phyloP scores from a whole-genome alignment of 1,140 invertebrate species.

The Cydia pomonella region DNA sequence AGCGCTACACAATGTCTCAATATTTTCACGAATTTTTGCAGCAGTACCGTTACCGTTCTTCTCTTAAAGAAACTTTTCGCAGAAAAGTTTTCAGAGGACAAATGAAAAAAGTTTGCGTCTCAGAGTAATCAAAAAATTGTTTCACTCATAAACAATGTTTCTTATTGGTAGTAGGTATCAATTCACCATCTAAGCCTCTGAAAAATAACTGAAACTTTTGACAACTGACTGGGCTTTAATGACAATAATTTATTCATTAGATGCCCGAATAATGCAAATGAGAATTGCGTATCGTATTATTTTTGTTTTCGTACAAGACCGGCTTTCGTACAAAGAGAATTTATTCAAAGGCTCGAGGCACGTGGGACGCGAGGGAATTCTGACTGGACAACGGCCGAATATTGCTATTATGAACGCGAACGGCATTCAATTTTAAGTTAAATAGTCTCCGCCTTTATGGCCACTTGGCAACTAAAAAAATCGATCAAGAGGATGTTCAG shows the following conservation, averaged over 20 bases:
- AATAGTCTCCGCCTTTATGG: conserved; percentile 30
- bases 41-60: background rate
- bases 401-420: conserved; percentile 42
- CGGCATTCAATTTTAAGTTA: conserved; percentile 38
- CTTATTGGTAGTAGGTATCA: background rate
- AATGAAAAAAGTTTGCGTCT: conserved; percentile 30
- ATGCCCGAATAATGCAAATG: background rate
- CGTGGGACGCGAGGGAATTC: conserved; percentile 34
- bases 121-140: conserved; percentile 23
- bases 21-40: conserved; percentile 18
- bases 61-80: conserved; percentile 10
- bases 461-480: background rate
- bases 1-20: background rate
- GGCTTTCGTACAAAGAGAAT: conserved; percentile 36
- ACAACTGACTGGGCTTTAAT: background rate
- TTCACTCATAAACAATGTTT: conserved; percentile 27
- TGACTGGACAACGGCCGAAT: conserved; percentile 39
- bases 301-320: conserved; percentile 20
- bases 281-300: background rate
- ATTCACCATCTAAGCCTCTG: background rate
- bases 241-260: background rate
- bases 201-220: background rate
- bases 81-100: conserved; percentile 21
- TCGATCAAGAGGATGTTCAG: too few species aligned
- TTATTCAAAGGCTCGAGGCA: conserved; percentile 42